Evolutionary conservation across 2,888 invertebrate species (phyloP), one percentile per base, ranked within the genome.

Genomic region (Eubasilissa splendida): DNA sequence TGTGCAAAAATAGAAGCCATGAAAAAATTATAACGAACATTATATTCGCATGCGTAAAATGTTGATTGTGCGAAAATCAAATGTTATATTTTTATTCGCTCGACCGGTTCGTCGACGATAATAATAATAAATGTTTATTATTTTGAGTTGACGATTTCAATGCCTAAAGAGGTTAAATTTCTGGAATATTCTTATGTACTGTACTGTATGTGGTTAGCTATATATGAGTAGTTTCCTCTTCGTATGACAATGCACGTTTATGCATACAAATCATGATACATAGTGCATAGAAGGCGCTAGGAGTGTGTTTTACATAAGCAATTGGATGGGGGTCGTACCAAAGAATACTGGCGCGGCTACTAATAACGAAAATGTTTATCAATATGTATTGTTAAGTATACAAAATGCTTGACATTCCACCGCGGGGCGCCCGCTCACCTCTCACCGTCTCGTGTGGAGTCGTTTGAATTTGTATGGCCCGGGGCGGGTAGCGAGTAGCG

Each of bases 191-290:
- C 11, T 14, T 9, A 10, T 14, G 14, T 53, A 31, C 54, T 14
- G 14, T 53, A 31, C 54, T 54, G 54, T 54, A 70, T 54, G 11
- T 53, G 10, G 54, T 14, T 22, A 63, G 52, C n/a, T n/a, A 31
- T 63, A 60, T 12, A 10, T 75, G 53, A 22, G 56, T 54, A 66
- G 53, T 70, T 52, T 14, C 12, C n/a, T 53, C 22, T 75, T 52
- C 76, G 42, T 54, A 14, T 54, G 65, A 75, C 66, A 66, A 76
- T 76, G 33, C 65, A 59, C 22, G 70, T 60, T 60, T 70, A 71
- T 71, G 77, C 77, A 71, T 71, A 78, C 71, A 71, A 78, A 78
- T 71, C 52, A 71, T 22, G 60, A 50, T 31, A 60, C 52, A 31
- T 11, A 58, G 31, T n/a, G 56, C 60, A 58, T 50, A 70, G 54